A percentile compares a stretch with the other conserved stretches of the same genome.
Conservation (phyloP, 2,113 vertebrate genomes). For the Raja brachyura region DNA sequence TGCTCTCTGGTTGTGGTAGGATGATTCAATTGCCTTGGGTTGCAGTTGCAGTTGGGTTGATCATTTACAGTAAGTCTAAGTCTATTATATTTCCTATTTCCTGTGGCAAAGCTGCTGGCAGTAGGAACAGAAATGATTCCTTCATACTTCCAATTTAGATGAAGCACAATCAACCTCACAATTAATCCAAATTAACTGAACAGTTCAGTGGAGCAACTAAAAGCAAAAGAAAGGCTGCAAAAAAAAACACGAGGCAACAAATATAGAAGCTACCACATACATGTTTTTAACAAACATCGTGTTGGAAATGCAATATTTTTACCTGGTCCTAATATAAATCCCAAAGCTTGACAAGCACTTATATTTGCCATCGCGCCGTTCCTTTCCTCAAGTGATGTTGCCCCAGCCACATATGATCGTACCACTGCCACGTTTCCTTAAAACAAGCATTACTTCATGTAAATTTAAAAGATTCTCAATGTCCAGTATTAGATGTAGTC, state of each 20-base stretch:
- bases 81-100: background rate
- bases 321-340: conserved; percentile 97
- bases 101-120: background rate
- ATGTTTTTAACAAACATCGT: background rate
- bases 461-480: background rate
- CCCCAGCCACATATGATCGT: conserved; percentile 82
- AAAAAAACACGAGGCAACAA: background rate
- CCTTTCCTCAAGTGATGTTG: conserved; percentile 84
- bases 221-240: background rate
- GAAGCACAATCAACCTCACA: background rate
- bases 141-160: background rate
- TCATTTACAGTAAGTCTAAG: too few species aligned
- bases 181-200: background rate
- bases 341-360: conserved; percentile 86
- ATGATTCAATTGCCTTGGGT: too few species aligned
- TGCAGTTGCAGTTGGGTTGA: too few species aligned
- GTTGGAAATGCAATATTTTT: background rate
- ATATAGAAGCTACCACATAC: background rate
- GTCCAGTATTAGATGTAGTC: background rate
- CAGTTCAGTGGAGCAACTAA: background rate
- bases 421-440: conserved; percentile 88
- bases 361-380: conserved; percentile 88
- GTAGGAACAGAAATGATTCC: background rate
- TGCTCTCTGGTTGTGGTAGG: too few species aligned
- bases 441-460: conserved; percentile 30